phyloP scores from a whole-genome alignment of 2,888 invertebrate genomes.

The Drosophila pseudotakahashii region DNA sequence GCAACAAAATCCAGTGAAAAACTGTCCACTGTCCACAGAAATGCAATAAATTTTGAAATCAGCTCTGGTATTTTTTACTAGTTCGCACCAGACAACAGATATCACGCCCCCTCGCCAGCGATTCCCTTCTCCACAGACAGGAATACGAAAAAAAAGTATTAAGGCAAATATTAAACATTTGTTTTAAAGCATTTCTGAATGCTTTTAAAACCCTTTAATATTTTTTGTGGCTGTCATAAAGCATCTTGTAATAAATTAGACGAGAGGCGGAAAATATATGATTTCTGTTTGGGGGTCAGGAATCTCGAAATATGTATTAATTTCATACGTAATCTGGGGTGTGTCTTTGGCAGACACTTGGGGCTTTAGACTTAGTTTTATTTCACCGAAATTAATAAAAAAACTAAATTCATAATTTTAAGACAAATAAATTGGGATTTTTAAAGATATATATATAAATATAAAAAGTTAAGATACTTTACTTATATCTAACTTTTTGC shows the following conservation, averaged over 20 bases:
- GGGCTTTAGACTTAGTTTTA: constrained; percentile 1
- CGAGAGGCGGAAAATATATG: constrained; percentile 29
- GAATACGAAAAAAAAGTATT: constrained; percentile 2
- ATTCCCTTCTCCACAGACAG: constrained; percentile 1
- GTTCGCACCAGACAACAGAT: constrained; percentile 31
- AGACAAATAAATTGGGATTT: neutral
- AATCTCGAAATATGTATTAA: neutral
- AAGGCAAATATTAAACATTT: constrained; percentile 41
- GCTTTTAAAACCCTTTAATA: constrained; percentile 55
- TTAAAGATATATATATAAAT: neutral
- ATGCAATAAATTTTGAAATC: constrained; percentile 75
- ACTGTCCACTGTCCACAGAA: constrained; percentile 67
- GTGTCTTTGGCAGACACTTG: constrained; percentile 15
- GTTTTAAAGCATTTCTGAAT: constrained; percentile 51
- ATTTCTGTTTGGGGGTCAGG: constrained; percentile 10
- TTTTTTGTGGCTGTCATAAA: constrained; percentile 76
- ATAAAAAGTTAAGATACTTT: no score
- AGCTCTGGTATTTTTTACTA: constrained; percentile 59
- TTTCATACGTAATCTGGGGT: constrained; percentile 7
- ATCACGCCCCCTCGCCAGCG: constrained; percentile 1
- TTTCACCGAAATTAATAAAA: neutral
- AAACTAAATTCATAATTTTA: neutral
- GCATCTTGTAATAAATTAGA: constrained; percentile 74
- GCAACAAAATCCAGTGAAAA: constrained; percentile 46
- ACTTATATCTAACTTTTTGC: no score